Percentiles rank a stretch among this genome's conserved stretches.
These are phyloP conservation scores for Brachycybe producta DNA, from an alignment of 2,888 invertebrate species.

Conservation along the genomic window DNA sequence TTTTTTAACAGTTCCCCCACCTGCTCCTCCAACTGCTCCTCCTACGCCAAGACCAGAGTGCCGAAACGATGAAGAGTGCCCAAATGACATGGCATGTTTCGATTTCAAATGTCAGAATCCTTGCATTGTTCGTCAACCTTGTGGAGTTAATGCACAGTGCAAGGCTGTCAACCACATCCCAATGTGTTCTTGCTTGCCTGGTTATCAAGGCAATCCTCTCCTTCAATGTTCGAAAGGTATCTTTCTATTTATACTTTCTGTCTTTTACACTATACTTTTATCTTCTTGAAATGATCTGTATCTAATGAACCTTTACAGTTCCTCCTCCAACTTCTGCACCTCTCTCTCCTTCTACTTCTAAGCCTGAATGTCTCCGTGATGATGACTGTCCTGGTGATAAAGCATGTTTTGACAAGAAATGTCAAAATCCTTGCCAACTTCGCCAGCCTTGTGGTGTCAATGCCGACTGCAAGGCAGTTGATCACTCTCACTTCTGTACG, in stretches of 20 bases:
- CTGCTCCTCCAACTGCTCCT: background rate
- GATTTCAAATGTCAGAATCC: conserved; percentile 64
- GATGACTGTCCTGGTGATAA: conserved; percentile 58
- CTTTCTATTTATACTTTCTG: too few species aligned
- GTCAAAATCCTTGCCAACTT: conserved; percentile 56
- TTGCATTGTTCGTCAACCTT: conserved; percentile 67
- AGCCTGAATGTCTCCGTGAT: conserved; percentile 70
- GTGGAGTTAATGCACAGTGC: conserved; percentile 69
- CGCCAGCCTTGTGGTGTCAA: conserved; percentile 68
- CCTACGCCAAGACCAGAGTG: conserved; percentile 47
- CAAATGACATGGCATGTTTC: conserved; percentile 66
- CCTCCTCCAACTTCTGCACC: background rate
- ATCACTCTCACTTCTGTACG: conserved; percentile 1
- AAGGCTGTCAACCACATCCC: conserved; percentile 69
- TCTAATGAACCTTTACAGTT: background rate
- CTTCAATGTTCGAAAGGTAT: conserved; percentile 53
- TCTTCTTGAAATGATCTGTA: background rate
- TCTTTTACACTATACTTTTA: conserved; percentile 40
- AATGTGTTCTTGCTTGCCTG: conserved; percentile 69
- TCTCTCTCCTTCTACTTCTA: background rate
- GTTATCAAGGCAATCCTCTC: conserved; percentile 76
- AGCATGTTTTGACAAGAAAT: conserved; percentile 71
- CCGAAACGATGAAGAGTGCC: conserved; percentile 61
- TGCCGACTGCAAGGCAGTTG: conserved; percentile 35
- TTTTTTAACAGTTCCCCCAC: background rate